Percentiles rank a stretch among this genome's conserved stretches.
phyloP scores from a whole-genome alignment of 2,797 vertebrate species.

The Phrynocephalus vlangalii region DNA sequence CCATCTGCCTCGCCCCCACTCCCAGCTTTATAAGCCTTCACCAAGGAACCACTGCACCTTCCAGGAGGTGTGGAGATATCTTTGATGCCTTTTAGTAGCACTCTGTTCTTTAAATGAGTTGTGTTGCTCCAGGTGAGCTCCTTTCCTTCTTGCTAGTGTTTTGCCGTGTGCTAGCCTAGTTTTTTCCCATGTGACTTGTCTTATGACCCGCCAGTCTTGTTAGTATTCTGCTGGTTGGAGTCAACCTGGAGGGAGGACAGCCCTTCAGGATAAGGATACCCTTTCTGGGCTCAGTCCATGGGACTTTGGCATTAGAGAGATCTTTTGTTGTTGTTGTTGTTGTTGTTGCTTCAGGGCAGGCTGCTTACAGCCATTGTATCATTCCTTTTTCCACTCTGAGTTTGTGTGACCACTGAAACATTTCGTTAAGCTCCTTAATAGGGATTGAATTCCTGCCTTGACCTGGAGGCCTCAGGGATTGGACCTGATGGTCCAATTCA shows the following conservation, averaged over 20 bases:
- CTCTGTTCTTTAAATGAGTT: background rate
- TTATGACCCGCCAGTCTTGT: no score
- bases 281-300: background rate
- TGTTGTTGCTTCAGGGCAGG: background rate
- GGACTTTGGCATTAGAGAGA: background rate
- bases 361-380: background rate
- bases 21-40: no score
- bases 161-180: background rate
- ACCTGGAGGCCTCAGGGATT: no score
- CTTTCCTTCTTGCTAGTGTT: no score
- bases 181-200: background rate
- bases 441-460: no score
- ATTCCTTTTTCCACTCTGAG: background rate
- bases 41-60: no score
- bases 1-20: no score
- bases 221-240: background rate
- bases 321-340: background rate
- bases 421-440: background rate
- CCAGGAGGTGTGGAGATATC: no score
- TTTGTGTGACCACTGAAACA: background rate
- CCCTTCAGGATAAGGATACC: background rate
- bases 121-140: background rate
- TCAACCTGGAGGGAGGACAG: background rate
- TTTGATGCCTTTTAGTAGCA: no score
- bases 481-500: no score